Conservation (phyloP, 2,113 vertebrate genomes). For the Panthera tigris region DNA sequence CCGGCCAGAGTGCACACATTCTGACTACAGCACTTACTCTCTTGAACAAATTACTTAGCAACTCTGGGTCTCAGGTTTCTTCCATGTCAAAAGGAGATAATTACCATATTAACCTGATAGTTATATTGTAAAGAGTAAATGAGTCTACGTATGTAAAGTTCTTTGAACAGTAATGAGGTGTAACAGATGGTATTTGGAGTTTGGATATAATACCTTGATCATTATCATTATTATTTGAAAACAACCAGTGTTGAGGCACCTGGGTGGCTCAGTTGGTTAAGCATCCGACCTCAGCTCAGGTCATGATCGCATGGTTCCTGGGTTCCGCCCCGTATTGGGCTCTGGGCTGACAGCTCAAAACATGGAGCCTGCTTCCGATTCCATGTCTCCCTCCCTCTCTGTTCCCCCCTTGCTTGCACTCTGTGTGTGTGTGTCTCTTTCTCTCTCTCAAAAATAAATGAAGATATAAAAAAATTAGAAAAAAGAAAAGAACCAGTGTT, state of each 20-base stretch:
- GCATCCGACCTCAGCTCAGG: too few species aligned
- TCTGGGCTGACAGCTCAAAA: too few species aligned
- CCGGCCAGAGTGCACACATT: background rate
- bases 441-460: too few species aligned
- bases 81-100: background rate
- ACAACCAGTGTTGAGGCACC: too few species aligned
- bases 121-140: background rate
- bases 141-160: background rate
- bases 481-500: background rate
- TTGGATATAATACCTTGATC: background rate
- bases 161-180: background rate
- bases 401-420: too few species aligned
- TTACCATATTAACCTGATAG: background rate
- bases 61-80: background rate
- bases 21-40: background rate
- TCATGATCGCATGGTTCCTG: too few species aligned
- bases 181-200: background rate
- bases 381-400: too few species aligned
- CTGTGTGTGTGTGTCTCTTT: too few species aligned
- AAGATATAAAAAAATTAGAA: too few species aligned
- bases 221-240: background rate
- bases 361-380: too few species aligned
- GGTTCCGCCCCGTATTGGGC: too few species aligned
- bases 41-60: background rate
- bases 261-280: too few species aligned